Conservation (phyloP, 2,113 vertebrate genomes). For the Anser brachyrhynchus region DNA sequence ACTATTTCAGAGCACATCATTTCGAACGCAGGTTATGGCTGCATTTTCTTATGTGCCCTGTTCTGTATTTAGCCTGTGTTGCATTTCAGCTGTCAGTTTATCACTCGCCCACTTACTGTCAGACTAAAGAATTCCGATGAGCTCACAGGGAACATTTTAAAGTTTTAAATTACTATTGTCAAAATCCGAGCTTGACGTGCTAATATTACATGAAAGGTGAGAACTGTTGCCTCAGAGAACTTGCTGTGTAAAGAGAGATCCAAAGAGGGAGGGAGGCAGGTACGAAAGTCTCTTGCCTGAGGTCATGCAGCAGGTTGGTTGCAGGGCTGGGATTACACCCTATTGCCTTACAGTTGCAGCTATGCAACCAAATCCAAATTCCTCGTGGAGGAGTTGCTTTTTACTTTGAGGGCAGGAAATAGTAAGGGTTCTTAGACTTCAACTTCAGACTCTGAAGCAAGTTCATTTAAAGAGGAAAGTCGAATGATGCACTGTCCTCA, state of each 20-base stretch:
- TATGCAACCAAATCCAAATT: neutral
- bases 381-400: neutral
- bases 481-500: neutral
- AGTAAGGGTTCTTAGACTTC: neutral
- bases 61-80: neutral
- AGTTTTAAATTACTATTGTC: neutral
- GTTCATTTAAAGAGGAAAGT: neutral
- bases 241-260: neutral
- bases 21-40: neutral
- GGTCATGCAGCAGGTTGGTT: neutral
- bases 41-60: neutral
- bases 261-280: neutral
- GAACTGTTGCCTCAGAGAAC: neutral
- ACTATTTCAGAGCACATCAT: neutral
- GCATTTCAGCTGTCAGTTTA: neutral
- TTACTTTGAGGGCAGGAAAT: neutral
- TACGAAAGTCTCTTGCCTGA: neutral
- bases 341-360: neutral
- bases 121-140: neutral
- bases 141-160: neutral
- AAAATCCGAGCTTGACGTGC: neutral
- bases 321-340: neutral
- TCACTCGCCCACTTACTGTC: rapidly evolving
- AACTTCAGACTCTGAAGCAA: neutral
- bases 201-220: neutral